Percentiles rank a stretch among this genome's conserved stretches.
Conservation (phyloP, 2,113 vertebrate species). For the Copsychus sechellarum region DNA sequence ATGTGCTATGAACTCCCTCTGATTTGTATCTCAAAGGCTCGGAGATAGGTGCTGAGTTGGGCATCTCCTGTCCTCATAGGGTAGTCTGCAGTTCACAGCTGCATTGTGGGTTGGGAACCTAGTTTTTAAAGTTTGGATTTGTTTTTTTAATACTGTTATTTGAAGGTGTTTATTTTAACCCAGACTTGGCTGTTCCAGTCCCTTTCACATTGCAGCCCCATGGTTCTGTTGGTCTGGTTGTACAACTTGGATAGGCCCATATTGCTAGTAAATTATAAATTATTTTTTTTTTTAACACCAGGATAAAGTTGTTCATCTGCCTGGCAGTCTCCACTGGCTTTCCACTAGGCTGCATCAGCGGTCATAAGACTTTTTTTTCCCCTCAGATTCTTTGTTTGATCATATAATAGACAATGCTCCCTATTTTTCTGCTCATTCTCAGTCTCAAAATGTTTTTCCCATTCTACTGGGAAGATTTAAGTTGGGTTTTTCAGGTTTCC, state of each 20-base stretch:
- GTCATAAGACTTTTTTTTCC: neutral
- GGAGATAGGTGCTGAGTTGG: neutral
- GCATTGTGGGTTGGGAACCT: neutral
- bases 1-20: neutral
- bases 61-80: neutral
- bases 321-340: neutral
- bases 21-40: neutral
- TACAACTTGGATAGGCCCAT: neutral
- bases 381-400: neutral
- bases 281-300: too few relatives aligned
- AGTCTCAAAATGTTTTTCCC: neutral
- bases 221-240: neutral
- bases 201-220: neutral
- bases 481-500: neutral
- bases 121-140: neutral
- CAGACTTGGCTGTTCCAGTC: neutral
- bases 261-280: neutral
- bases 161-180: neutral
- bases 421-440: neutral
- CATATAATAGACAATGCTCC: neutral
- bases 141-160: neutral
- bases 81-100: neutral
- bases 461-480: neutral
- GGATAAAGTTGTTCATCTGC: neutral
- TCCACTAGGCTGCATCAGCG: neutral